Evolutionary conservation across 2,888 invertebrate species (phyloP).

Genomic region (Dynastes tityus): DNA sequence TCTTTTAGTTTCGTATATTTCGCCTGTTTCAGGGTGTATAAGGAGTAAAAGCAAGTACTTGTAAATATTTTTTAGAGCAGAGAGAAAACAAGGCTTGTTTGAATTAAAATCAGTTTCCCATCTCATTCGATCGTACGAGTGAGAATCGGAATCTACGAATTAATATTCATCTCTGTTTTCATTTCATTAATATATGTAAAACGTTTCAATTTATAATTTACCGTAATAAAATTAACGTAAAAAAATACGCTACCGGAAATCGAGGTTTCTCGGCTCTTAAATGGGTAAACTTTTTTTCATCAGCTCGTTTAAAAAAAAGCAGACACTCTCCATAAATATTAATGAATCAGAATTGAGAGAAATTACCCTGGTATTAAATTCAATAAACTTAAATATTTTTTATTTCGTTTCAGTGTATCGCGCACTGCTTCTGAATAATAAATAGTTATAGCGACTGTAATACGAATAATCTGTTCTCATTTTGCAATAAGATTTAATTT

Average conservation of each 20-base stretch:
- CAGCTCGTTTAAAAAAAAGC: neutral
- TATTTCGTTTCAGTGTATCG: conserved; percentile 12
- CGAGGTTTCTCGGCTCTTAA: conserved; percentile 1
- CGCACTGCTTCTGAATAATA: conserved; percentile 19
- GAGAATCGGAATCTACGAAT: too few species aligned
- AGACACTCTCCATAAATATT: conserved; percentile 7
- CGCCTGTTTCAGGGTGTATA: too few species aligned
- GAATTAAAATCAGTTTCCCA: too few species aligned
- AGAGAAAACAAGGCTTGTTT: too few species aligned
- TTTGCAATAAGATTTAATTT: neutral
- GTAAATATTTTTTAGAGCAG: too few species aligned
- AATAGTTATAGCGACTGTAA: neutral
- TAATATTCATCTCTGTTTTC: neutral
- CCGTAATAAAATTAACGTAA: conserved; percentile 5
- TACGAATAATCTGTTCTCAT: conserved; percentile 10
- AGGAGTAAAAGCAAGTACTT: too few species aligned
- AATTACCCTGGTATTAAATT: conserved; percentile 12
- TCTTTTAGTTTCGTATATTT: too few species aligned
- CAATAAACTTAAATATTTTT: conserved; percentile 18
- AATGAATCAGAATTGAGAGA: conserved; percentile 24
- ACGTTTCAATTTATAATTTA: neutral
- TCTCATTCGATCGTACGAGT: too few species aligned
- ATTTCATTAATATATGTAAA: neutral
- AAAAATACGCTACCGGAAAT: neutral
- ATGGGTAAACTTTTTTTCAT: neutral